Evolutionary conservation across 2,888 invertebrate species (phyloP).

Genomic region (Lumbricus terrestris): DNA sequence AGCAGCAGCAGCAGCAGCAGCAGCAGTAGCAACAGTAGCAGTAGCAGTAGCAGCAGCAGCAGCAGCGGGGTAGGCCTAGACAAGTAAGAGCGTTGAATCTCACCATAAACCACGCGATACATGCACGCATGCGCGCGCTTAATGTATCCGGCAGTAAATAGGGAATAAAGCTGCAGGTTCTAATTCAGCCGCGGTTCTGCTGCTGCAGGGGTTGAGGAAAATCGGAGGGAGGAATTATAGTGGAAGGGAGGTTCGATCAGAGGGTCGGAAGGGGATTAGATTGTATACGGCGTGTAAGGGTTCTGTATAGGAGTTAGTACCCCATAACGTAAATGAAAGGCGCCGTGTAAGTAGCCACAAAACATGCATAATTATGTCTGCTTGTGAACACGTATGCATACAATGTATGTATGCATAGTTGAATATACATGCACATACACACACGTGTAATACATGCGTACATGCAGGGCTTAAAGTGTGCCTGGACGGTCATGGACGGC

Average conservation of each 20-base stretch:
- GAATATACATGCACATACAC: too few species aligned
- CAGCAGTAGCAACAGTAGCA: background rate
- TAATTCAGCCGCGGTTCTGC: background rate
- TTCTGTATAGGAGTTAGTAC: background rate
- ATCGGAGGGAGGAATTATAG: background rate
- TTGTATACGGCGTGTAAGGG: background rate
- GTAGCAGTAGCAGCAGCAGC: background rate
- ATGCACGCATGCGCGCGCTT: background rate
- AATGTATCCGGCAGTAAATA: background rate
- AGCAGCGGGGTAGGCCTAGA: background rate
- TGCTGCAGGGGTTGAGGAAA: background rate
- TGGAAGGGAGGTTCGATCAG: background rate
- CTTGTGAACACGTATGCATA: too few species aligned
- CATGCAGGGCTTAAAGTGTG: too few species aligned
- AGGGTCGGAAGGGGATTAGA: background rate
- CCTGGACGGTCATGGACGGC: too few species aligned
- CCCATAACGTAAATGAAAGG: too few species aligned
- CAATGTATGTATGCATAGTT: too few species aligned
- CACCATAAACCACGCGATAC: background rate
- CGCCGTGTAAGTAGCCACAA: too few species aligned
- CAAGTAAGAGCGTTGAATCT: background rate
- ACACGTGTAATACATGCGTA: too few species aligned
- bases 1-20: background rate
- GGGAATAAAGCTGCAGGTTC: background rate
- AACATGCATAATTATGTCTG: too few species aligned